These are phyloP conservation scores for Anseranas semipalmata DNA, from an alignment of 2,113 vertebrate genomes.

Conservation along the genomic window DNA sequence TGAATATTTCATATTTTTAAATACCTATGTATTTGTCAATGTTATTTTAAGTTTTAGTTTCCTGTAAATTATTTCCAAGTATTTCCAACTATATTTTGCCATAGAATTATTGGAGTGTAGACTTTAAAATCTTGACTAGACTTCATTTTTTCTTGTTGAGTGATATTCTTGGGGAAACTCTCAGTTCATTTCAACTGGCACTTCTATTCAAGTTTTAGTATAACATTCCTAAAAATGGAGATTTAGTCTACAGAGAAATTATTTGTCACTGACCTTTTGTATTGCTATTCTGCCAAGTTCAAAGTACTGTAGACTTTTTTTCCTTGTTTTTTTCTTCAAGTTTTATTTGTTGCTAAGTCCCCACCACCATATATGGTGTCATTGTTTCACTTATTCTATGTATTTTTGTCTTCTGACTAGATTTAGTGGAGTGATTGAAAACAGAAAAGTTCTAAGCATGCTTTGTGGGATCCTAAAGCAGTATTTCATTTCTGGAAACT, in stretches of 20 bases:
- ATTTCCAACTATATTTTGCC: background rate
- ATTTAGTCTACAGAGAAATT: conserved; percentile 23
- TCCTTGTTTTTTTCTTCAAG: background rate
- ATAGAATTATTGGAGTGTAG: background rate
- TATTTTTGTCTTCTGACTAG: conserved; percentile 32
- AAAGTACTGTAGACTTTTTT: background rate
- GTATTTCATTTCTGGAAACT: conserved; percentile 34
- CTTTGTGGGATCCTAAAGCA: conserved; percentile 8
- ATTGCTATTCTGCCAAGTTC: background rate
- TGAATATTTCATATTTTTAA: background rate
- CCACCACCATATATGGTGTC: background rate
- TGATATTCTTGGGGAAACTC: background rate
- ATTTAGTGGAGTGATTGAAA: conserved; percentile 38
- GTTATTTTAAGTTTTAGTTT: background rate
- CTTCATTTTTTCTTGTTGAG: background rate
- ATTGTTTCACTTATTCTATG: conserved; percentile 21
- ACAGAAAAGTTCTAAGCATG: conserved; percentile 14
- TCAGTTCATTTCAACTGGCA: background rate
- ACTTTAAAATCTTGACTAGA: background rate
- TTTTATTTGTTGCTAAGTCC: background rate
- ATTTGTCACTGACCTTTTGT: conserved; percentile 16
- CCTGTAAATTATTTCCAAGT: background rate
- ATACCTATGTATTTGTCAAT: background rate
- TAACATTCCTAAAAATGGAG: conserved; percentile 51
- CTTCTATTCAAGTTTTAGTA: conserved; percentile 24